phyloP scores from a whole-genome alignment of 1,140 invertebrate genomes.

The Druon quercuslanigerum region DNA sequence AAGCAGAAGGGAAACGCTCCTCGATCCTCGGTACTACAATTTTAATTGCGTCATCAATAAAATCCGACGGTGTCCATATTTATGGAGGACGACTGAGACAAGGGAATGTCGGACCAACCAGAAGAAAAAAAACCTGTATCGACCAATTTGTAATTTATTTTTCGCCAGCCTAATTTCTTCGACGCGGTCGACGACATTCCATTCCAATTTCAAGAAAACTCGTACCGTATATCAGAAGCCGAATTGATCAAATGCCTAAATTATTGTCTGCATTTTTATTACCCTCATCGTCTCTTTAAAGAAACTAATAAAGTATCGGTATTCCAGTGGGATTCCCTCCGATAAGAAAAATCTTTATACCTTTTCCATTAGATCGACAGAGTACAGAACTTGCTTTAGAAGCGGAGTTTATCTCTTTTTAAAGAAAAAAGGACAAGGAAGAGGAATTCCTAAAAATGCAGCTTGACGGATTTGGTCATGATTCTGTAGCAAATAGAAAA shows the following conservation, averaged over 20 bases:
- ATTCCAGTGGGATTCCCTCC: too few species aligned
- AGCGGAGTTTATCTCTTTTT: constrained; percentile 1
- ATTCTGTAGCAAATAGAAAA: constrained; percentile 13
- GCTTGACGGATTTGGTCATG: constrained; percentile 25
- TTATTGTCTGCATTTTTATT: too few species aligned
- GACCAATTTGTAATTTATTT: constrained; percentile 3
- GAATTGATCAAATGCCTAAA: too few species aligned
- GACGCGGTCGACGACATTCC: neutral
- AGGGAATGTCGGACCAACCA: neutral
- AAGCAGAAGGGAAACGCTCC: neutral
- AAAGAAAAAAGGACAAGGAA: neutral
- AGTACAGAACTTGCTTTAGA: neutral
- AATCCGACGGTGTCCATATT: neutral
- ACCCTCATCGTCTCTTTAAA: too few species aligned
- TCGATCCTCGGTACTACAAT: neutral
- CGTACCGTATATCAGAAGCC: too few species aligned
- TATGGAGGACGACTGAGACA: constrained; percentile 3
- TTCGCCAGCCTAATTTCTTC: neutral
- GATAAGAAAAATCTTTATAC: neutral
- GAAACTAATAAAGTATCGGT: too few species aligned
- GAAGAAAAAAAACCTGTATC: neutral
- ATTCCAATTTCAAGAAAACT: neutral
- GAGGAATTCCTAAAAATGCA: constrained; percentile 15
- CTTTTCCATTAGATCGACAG: constrained; percentile 18
- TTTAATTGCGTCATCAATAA: constrained; percentile 13